phyloP scores from a whole-genome alignment of 2,797 vertebrate species.

The Novumbra hubbsi region DNA sequence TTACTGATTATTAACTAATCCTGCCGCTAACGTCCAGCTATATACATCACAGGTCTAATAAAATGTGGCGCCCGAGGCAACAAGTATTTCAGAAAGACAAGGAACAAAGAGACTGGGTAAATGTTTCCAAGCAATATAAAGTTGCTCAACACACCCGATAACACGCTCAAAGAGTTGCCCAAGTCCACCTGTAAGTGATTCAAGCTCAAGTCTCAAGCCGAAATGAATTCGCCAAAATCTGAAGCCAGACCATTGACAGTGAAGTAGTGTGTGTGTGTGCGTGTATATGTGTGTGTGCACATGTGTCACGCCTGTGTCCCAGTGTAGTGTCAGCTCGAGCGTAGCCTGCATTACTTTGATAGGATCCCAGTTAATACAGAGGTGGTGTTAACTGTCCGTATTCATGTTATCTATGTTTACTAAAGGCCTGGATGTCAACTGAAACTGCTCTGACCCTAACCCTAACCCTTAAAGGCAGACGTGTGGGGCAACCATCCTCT shows the following conservation, averaged over 20 bases:
- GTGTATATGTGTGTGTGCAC: conserved; percentile 43
- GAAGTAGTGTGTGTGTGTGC: conserved; percentile 52
- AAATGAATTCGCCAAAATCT: conserved; percentile 17
- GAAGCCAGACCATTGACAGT: conserved; percentile 37
- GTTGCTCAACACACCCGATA: conserved; percentile 29
- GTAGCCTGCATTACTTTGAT: conserved; percentile 55
- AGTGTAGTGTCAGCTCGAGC: conserved; percentile 48
- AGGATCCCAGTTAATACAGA: conserved; percentile 50
- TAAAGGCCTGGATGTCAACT: conserved; percentile 36
- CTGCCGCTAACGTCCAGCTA: conserved; percentile 26
- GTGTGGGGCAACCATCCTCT: background rate
- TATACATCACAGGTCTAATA: conserved; percentile 46
- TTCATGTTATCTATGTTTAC: conserved; percentile 18
- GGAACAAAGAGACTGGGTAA: conserved; percentile 39
- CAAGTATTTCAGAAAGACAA: conserved; percentile 25
- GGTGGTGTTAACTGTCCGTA: background rate
- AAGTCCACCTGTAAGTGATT: conserved; percentile 34
- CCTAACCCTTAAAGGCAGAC: conserved; percentile 42
- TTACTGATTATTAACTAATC: conserved; percentile 51
- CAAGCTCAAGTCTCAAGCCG: conserved; percentile 29
- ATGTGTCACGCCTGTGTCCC: conserved; percentile 22
- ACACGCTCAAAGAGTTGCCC: conserved; percentile 28
- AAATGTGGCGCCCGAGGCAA: conserved; percentile 28
- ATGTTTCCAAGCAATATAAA: conserved; percentile 39
- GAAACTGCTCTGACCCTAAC: conserved; percentile 30